phyloP scores from a whole-genome alignment of 2,113 vertebrate species.

The Lagopus leucura region DNA sequence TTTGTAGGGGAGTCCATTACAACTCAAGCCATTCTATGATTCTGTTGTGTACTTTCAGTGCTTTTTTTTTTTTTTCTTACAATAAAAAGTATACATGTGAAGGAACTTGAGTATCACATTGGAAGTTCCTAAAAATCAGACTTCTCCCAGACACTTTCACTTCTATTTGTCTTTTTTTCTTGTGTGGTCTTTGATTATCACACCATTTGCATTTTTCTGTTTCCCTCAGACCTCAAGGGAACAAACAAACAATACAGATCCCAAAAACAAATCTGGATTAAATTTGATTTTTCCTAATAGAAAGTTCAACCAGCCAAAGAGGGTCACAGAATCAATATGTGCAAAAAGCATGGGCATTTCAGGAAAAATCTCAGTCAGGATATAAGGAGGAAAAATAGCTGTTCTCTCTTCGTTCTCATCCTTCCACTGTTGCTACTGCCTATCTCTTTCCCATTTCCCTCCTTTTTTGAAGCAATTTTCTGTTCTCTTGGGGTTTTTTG shows the following conservation, averaged over 20 bases:
- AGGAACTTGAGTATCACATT: not conserved
- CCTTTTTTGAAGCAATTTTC: constrained; percentile 11
- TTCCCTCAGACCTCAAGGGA: constrained; percentile 3
- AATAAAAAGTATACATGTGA: not conserved
- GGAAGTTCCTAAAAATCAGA: not conserved
- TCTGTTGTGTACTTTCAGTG: not conserved
- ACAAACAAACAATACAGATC: constrained; percentile 21
- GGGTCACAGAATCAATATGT: constrained; percentile 54
- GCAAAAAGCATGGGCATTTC: constrained; percentile 57
- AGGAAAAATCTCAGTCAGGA: constrained; percentile 5
- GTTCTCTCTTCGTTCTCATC: constrained; percentile 63
- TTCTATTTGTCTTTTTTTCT: not conserved
- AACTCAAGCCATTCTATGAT: not conserved
- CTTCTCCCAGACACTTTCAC: not conserved
- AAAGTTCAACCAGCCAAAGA: constrained; percentile 52
- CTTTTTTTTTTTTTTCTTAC: not conserved
- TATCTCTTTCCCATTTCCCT: not conserved
- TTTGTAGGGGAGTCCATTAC: not conserved
- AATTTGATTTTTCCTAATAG: constrained; percentile 45
- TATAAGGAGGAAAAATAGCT: not conserved
- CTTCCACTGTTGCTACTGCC: constrained; percentile 35
- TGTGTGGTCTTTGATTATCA: constrained; percentile 22
- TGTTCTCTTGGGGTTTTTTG: not conserved
- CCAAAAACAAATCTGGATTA: constrained; percentile 15
- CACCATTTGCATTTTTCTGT: constrained; percentile 48